phyloP scores from a whole-genome alignment of 2,797 vertebrate genomes.

The Sebastes miniatus region DNA sequence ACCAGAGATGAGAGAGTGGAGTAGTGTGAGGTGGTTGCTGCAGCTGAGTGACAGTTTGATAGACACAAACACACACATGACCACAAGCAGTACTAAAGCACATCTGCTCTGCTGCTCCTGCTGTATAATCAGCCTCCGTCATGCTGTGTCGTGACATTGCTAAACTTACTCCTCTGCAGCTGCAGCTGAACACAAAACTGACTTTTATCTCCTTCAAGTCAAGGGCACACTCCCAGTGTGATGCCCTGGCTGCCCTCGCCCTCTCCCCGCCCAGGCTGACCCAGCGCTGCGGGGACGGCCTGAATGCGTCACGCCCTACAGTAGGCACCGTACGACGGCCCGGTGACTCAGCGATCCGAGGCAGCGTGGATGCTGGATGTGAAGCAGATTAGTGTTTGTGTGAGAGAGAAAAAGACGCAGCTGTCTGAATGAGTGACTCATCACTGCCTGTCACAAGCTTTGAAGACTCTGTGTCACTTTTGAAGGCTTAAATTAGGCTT shows the following conservation, averaged over 20 bases:
- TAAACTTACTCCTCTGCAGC: background rate
- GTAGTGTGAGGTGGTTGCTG: background rate
- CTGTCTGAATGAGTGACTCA: conserved; percentile 57
- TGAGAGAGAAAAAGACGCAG: conserved; percentile 28
- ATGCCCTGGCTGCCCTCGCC: conserved; percentile 24
- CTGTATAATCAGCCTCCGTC: conserved; percentile 13
- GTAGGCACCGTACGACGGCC: conserved; percentile 37
- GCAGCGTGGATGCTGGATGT: conserved; percentile 43
- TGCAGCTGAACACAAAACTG: conserved; percentile 17
- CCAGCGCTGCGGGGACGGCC: conserved; percentile 29
- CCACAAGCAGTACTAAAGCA: background rate
- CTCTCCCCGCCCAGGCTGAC: conserved; percentile 9
- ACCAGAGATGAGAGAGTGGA: conserved; percentile 30
- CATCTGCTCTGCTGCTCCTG: conserved; percentile 19
- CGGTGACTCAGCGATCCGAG: conserved; percentile 64
- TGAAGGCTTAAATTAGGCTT: conserved; percentile 14
- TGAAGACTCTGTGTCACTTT: conserved; percentile 35
- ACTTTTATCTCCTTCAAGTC: conserved; percentile 10
- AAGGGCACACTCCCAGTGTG: conserved; percentile 42
- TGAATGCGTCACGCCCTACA: conserved; percentile 57
- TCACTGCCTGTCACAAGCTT: conserved; percentile 26
- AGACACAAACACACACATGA: background rate
- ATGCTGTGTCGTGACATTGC: conserved; percentile 25
- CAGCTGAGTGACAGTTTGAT: conserved; percentile 2
- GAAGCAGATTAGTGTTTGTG: conserved; percentile 31